Evolutionary conservation across 2,797 vertebrate genomes (phyloP), one percentile per base, ranked within the genome.

Genomic region (Tadarida brasiliensis): DNA sequence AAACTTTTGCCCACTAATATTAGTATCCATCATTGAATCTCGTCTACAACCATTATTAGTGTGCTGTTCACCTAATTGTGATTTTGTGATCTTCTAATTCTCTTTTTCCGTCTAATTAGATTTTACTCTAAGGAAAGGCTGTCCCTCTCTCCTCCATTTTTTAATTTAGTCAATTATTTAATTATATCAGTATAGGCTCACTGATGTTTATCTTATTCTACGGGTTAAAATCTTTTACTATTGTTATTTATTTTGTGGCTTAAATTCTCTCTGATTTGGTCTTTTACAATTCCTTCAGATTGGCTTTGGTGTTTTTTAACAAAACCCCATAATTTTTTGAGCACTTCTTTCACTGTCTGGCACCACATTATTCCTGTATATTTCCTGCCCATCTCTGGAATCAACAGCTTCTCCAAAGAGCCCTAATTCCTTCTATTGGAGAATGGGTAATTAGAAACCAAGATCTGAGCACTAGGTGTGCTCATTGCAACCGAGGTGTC

Each of bases 51-150:
- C 61, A 56, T 84, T 87, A n/a, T 76, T 76, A 84, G 54, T 5
- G 1, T 14, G 35, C 19, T 30, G 28, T 51, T 89, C 30, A 26
- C 47, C 76, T 83, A 7, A 70, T 33, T 59, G 71, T 67, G 76
- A 73, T 30, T 94, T 93, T 89, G 35, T 56, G 56, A 63, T 67
- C 92, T 96, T 71, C 86, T 82, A 89, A 28, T 84, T 83, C 10
- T 59, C 19, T 85, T 19, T 70, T 33, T 70, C 39, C 30, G 14
- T 44, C 44, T 96, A 49, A 84, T 33, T 67, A 94, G 73, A 81
- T 92, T 83, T 83, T 28, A 49, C 17, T 33, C 0, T 86, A 30
- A 86, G 57, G 67, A 90, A 70, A 77, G 15, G 1, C 35, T 65
- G 4, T 56, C 28, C 22, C 15, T 54, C 17, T 54, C 19, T 59